Percentiles rank a stretch among this genome's conserved stretches.
Evolutionary conservation across 2,797 vertebrate genomes (phyloP).

Genomic region (Coilia nasus): DNA sequence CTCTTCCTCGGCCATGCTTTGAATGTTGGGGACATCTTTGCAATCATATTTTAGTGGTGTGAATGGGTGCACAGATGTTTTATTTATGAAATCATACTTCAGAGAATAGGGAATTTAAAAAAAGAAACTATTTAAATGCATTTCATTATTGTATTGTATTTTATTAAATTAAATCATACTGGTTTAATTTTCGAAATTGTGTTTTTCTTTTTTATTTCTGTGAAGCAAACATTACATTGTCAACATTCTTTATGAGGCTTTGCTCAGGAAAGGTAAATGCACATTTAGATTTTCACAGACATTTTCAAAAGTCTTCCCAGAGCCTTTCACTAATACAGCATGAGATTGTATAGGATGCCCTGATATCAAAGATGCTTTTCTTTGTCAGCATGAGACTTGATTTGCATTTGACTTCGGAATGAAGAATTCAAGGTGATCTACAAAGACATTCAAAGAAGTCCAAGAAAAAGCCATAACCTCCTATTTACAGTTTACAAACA

Average conservation of each 20-base stretch:
- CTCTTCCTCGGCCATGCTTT: constrained; percentile 51
- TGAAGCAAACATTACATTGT: constrained; percentile 1
- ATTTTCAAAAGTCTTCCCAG: neutral
- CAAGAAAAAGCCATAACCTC: constrained; percentile 51
- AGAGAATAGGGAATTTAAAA: constrained; percentile 82
- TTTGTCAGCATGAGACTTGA: neutral
- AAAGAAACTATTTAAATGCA: constrained; percentile 73
- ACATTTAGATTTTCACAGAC: neutral
- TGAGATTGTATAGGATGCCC: constrained; percentile 21
- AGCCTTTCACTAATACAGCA: neutral
- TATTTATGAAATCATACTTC: constrained; percentile 48
- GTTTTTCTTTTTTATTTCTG: neutral
- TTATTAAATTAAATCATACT: constrained; percentile 82
- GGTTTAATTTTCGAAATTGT: constrained; percentile 48
- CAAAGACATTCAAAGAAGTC: constrained; percentile 64
- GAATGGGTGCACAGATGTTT: constrained; percentile 90
- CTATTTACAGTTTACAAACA: constrained; percentile 34
- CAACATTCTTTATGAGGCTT: neutral
- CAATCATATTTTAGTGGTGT: constrained; percentile 67
- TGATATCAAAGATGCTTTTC: constrained; percentile 4
- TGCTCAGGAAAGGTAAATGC: neutral
- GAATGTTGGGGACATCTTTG: constrained; percentile 59
- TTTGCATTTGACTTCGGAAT: constrained; percentile 44
- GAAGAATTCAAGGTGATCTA: constrained; percentile 56
- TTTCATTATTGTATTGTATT: constrained; percentile 74